Evolutionary conservation across 2,113 vertebrate genomes (phyloP), one percentile per base, ranked within the genome.

Genomic region (Sorex fumeus): DNA sequence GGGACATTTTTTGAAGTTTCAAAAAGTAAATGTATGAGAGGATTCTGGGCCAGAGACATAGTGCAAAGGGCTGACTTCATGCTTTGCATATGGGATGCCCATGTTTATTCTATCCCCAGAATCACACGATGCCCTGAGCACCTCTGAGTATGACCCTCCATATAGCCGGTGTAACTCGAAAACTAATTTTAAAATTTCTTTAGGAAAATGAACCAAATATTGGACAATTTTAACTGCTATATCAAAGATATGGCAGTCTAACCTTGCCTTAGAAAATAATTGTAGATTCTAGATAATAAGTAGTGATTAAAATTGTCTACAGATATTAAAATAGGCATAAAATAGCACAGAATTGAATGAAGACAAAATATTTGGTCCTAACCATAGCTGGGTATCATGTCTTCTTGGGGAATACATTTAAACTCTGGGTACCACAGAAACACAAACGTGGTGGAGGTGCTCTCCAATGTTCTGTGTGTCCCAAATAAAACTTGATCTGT

Each of bases 201-300:
- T 64, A 84, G 67, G 85, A 83, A 93, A 4, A 32, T 67, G 23
- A 25, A 6, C 27, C 67, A 84, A 15, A 43, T 60, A 11, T 86
- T 83, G 16, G 21, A 43, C 19, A 77, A 27, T 62, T 83, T 85
- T 84, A 62, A 76, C 34, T 71, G 81, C 4, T 12, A 88, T 23
- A 36, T 18, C 71, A 60, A 36, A 3, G 13, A 75, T 11, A n/a
- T 36, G 67, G 18, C 25, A 40, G 34, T 67, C 3, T 88, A 47
- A 50, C 84, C 34, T 23, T 85, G n/a, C 45, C 78, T 94, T 75
- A 47, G 25, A 71, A 16, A 80, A 81, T 62, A 43, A 45, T 64
- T 87, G 8, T 32, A 72, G 10, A 10, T 91, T 75, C 40, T 57
- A 12, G 23, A 8, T 71, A 10, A 40, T 32, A 25, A 69, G 6